Percentiles rank a stretch among this genome's conserved stretches.
phyloP scores from a whole-genome alignment of 2,888 invertebrate genomes.

The Drosophila niveifrons region DNA sequence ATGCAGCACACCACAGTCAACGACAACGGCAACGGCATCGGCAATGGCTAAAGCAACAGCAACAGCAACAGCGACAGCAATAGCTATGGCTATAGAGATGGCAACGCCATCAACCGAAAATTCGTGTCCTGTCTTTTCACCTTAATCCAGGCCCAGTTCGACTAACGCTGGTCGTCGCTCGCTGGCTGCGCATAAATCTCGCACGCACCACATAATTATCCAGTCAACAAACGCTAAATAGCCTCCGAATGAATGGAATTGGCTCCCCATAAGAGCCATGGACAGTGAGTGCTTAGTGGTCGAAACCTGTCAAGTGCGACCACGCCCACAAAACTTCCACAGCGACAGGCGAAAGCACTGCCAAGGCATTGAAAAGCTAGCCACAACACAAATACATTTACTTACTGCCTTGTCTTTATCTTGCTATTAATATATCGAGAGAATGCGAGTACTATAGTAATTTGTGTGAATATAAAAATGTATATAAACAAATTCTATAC shows the following conservation, averaged over 20 bases:
- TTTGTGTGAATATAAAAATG: conserved; percentile 1
- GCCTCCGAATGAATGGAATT: conserved; percentile 46
- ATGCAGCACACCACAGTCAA: conserved; percentile 51
- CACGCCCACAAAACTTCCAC: conserved; percentile 10
- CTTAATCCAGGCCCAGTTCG: conserved; percentile 60
- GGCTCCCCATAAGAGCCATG: conserved; percentile 15
- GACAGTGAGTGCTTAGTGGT: conserved; percentile 46
- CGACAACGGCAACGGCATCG: not conserved
- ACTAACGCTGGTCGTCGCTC: conserved; percentile 3
- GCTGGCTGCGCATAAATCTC: conserved; percentile 69
- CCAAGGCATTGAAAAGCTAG: not conserved
- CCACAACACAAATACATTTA: not conserved
- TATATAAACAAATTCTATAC: not conserved
- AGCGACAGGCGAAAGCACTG: not conserved
- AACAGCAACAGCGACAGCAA: not conserved
- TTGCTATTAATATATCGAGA: not conserved
- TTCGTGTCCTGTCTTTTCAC: conserved; percentile 62
- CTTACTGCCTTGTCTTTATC: not conserved
- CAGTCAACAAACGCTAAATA: conserved; percentile 76
- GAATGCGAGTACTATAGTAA: too few species aligned
- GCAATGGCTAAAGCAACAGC: conserved; percentile 4
- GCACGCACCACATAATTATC: conserved; percentile 76
- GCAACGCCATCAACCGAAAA: conserved; percentile 47
- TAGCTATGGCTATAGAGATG: not conserved
- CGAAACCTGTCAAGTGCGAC: conserved; percentile 5